These are phyloP conservation scores for Bursaphelenchus okinawaensis DNA, from an alignment of 2,888 invertebrate genomes.

Conservation along the genomic window DNA sequence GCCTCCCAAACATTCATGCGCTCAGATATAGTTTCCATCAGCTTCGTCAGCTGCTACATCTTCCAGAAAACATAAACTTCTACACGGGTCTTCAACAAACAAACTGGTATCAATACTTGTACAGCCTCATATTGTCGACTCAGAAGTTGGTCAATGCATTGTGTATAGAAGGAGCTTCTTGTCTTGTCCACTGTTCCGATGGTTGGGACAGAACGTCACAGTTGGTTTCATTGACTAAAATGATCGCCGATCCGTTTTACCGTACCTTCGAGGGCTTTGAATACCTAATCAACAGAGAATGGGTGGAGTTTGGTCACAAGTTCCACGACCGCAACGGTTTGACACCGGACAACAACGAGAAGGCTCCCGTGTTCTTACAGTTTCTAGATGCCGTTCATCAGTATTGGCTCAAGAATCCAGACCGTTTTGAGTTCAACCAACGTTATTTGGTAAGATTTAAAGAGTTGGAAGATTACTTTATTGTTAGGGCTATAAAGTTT, in stretches of 20 bases:
- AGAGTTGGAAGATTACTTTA: too few relatives aligned
- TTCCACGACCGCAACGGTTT: constrained; percentile 80
- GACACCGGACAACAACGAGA: constrained; percentile 75
- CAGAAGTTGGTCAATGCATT: constrained; percentile 39
- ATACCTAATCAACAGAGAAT: constrained; percentile 85
- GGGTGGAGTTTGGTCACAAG: constrained; percentile 96
- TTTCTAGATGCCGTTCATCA: constrained; percentile 89
- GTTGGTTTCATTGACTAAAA: constrained; percentile 83
- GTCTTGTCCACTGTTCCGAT: constrained; percentile 89
- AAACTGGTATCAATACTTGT: constrained; percentile 41
- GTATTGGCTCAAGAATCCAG: constrained; percentile 66
- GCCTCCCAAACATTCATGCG: constrained; percentile 90
- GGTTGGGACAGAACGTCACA: constrained; percentile 99
- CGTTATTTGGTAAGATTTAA: constrained; percentile 81
- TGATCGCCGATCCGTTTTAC: constrained; percentile 87
- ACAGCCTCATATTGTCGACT: constrained; percentile 27
- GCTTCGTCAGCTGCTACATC: constrained; percentile 65
- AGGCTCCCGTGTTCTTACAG: constrained; percentile 93
- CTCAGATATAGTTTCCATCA: constrained; percentile 86
- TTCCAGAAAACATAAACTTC: constrained; percentile 22
- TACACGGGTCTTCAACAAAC: constrained; percentile 37
- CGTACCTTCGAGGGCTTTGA: constrained; percentile 86
- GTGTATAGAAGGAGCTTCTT: constrained; percentile 16
- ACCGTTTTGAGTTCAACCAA: constrained; percentile 89
- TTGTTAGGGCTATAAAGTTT: too few relatives aligned